Evolutionary conservation across 2,797 vertebrate genomes (phyloP), one percentile per base, ranked within the genome.

Genomic region (Tadarida brasiliensis): DNA sequence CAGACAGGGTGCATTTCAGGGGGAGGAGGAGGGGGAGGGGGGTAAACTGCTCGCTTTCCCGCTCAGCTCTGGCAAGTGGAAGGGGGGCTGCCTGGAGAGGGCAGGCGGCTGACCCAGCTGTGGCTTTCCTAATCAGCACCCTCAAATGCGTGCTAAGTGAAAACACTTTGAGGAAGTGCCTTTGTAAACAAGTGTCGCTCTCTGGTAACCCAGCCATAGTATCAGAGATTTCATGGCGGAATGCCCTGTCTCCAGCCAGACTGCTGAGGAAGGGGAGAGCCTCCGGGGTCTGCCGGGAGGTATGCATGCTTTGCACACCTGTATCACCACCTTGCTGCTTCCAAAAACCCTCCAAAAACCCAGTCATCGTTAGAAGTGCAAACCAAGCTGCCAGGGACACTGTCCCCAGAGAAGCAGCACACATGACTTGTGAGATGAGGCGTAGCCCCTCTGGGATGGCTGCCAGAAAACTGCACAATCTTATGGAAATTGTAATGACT

Each of bases 381-480:
- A 89, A 80, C 63, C 86, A 74, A 33, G 57, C 28, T 93, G 94
- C 94, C 87, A 22, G 30, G 83, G 71, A 94, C 44, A 24, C 70
- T 77, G 84, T 97, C 91, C 71, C 96, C 51, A 54, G 91, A 95
- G 97, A 87, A 77, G 71, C n/a, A 59, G 88, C 77, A n/a, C 59
- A 87, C n/a, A 5, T 85, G 76, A 81, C 96, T 97, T 91, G 92
- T 92, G 95, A 90, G 70, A n/a, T 63, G 94, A 98, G 87, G 89
- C 76, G 17, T 33, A 39, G 26, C 30, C 71, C 87, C 96, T 96
- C 87, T 93, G 97, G 96, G 94, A 87, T 14, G 83, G 61, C 90
- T 96, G 96, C 96, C 97, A 97, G 96, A 98, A 96, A 98, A 96
- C 97, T 97, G 97, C 92, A 96, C 96, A 94, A 93, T 94, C 91